Conservation (phyloP, 2,888 invertebrate genomes). For the Polydrusus tereticollis region DNA sequence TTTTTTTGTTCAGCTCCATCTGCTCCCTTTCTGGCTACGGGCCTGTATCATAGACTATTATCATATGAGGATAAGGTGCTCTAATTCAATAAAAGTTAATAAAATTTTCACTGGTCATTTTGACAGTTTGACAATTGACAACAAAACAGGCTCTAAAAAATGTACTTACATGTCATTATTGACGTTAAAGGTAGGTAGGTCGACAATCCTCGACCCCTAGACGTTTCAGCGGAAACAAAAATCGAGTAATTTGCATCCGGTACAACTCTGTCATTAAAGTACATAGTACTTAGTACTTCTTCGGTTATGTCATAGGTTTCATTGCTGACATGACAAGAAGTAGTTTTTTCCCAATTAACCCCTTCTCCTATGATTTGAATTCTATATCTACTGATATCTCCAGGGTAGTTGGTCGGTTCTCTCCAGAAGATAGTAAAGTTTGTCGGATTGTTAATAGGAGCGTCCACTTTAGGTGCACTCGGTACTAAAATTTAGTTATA, state of each 20-base stretch:
- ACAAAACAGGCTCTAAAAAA: no score
- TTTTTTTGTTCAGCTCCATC: no score
- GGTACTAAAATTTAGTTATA: slow-evolving; percentile 23
- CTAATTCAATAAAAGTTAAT: no score
- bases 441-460: not conserved
- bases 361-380: not conserved
- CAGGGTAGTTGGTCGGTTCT: slow-evolving; percentile 27
- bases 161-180: slow-evolving; percentile 39
- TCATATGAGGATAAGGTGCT: no score
- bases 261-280: slow-evolving; percentile 21
- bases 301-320: not conserved
- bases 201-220: slow-evolving; percentile 47
- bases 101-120: no score
- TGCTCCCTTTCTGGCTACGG: no score
- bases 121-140: no score
- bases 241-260: slow-evolving; percentile 50
- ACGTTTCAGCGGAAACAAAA: slow-evolving; percentile 43
- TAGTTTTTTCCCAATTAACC: slow-evolving; percentile 20
- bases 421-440: slow-evolving; percentile 19
- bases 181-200: slow-evolving; percentile 14
- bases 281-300: not conserved
- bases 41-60: no score
- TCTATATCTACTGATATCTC: slow-evolving; percentile 23
- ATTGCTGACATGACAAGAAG: not conserved
- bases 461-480: slow-evolving; percentile 1